Evolutionary conservation across 1,140 invertebrate genomes (phyloP), one percentile per base, ranked within the genome.

Genomic region (Papilio aristodemus): DNA sequence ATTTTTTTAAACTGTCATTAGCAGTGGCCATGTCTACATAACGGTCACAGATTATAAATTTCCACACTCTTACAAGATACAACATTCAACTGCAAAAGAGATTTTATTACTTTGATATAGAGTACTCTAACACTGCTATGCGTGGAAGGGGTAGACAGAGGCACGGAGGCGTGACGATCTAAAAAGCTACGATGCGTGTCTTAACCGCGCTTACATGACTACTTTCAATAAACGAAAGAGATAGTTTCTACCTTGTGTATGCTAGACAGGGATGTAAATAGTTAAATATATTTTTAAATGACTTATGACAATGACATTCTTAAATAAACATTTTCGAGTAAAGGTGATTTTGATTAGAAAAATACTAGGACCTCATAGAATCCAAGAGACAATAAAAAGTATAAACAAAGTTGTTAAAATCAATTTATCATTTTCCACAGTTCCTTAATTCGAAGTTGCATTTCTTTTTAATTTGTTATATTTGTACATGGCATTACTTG

Each of bases 181-280:
- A 80, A 81, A 84, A 84, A 81, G 70, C 71, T 75, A 78, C 68
- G 71, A 71, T 66, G 77, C 81, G 79, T 84, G 75, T 73, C 78
- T 54, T 54, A 69, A 41, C 57, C 36, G 38, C 10, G 62, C 71
- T 71, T 67, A 32, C 2, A 6, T 32, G 2, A 67, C 75, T 41
- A 64, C 60, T 64, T 64, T 64, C 60, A 41, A 64, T 64, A 41
- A 67, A 67, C 46, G 60, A 70, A 27, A 57, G 59, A 63, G 63
- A 68, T 72, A 71, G 59, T 64, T 22, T 41, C 9, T n/a, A 25
- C 14, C 9, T 25, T 9, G 22, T 38, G 4, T 27, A 25, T 64
- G 60, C 37, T 8, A 64, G 60, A 64, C 19, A 64, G 25, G 38
- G 60, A 64, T 41, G 37, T 13, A 43, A 43, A 14, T 43, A 43